A percentile compares a stretch with the other conserved stretches of the same genome.
These are phyloP conservation scores for Lytechinus variegatus DNA, from an alignment of 35 echinoderm and acorn worm genomes.

Conservation along the genomic window DNA sequence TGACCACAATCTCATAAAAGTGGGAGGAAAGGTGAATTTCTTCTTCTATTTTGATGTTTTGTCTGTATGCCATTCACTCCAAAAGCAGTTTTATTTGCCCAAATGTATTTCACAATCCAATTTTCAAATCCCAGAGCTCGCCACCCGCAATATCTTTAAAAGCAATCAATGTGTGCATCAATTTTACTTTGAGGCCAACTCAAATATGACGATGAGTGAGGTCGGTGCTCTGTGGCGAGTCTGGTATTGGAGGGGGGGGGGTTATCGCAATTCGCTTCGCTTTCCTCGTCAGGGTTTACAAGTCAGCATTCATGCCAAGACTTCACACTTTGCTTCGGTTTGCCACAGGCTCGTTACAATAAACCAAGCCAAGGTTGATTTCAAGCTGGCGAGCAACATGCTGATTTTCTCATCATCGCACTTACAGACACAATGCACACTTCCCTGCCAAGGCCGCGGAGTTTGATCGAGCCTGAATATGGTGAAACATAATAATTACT, in stretches of 20 bases:
- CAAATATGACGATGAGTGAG: background rate
- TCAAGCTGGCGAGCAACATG: background rate
- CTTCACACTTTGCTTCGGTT: background rate
- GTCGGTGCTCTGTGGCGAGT: background rate
- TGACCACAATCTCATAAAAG: background rate
- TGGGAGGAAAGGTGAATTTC: background rate
- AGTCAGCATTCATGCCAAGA: slow-evolving; percentile 10
- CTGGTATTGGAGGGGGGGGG: background rate
- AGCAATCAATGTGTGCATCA: background rate
- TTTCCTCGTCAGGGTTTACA: background rate
- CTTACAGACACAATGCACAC: background rate
- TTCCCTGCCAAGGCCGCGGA: background rate
- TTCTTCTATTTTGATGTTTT: background rate
- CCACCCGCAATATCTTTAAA: slow-evolving; percentile 1
- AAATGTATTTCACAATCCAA: slow-evolving; percentile 4
- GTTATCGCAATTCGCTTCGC: background rate
- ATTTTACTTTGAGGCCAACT: slow-evolving; percentile 11
- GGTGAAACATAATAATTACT: background rate
- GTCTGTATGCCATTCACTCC: background rate
- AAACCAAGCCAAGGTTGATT: background rate
- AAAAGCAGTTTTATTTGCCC: background rate
- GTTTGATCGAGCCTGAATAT: background rate
- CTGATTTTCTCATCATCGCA: background rate
- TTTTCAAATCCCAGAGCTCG: background rate
- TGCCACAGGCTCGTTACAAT: background rate